Evolutionary conservation across 2,888 invertebrate genomes (phyloP), one percentile per base, ranked within the genome.

Genomic region (Drosophila suboccidentalis): DNA sequence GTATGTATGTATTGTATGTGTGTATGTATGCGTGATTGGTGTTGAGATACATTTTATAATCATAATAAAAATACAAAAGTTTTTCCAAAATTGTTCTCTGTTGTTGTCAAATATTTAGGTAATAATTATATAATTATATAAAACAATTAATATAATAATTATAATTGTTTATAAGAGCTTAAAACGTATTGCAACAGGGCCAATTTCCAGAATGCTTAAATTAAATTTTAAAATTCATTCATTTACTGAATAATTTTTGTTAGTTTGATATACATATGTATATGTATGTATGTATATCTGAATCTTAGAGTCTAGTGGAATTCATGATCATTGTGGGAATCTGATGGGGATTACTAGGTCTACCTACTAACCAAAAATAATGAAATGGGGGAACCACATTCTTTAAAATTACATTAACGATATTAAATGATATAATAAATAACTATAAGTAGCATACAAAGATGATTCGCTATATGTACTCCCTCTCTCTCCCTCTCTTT

Each of bases 341-440:
- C 36, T 47, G 59, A 73, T 64, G 47, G 67, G 50, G 68, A 72
- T 61, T 74, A 55, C 78, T 80, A 76, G 63, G 63, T 57, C 75
- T 83, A 81, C 80, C 87, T 63, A 78, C 75, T 84, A 87, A 84
- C 82, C 82, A 78, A 81, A 78, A 75, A 63, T 73, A 62, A 47
- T 54, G 39, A 46, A 44, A 11, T 46, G 55, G 22, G 46, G 19
- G 43, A 34, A 50, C 50, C 34, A 36, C 66, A 49, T 53, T 43
- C 64, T 67, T 82, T 87, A 83, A 46, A 88, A 85, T 86, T 85
- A 85, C 71, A 75, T 88, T 84, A 88, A 84, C 84, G 73, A 74
- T 83, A 83, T 88, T 86, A 84, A 80, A 78, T 68, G 69, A 59
- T 84, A 84, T 75, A 83, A 86, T 86, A 86, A 87, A 86, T 89